phyloP scores from a whole-genome alignment of 2,888 invertebrate genomes.

The Lasioglossum vierecki region DNA sequence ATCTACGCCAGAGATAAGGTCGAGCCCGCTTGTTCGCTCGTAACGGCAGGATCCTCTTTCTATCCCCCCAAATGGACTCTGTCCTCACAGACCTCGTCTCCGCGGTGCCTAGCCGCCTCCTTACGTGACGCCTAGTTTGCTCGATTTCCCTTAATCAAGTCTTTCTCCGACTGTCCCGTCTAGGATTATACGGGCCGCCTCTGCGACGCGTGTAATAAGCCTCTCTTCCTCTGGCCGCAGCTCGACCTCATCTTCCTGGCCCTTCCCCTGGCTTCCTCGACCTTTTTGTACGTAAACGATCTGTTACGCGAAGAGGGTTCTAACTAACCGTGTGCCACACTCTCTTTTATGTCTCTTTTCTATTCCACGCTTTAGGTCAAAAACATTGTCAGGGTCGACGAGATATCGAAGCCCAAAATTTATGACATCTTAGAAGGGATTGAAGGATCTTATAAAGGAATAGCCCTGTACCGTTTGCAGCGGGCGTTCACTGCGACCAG shows the following conservation, averaged over 20 bases:
- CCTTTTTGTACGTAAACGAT: slow-evolving; percentile 19
- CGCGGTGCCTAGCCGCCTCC: slow-evolving; percentile 28
- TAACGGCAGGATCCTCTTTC: slow-evolving; percentile 48
- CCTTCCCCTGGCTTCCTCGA: neutral
- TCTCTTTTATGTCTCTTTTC: neutral
- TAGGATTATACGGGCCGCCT: slow-evolving; percentile 43
- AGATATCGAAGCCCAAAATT: too few species aligned
- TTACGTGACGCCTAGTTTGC: slow-evolving; percentile 68
- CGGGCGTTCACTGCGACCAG: too few species aligned
- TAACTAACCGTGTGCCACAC: neutral
- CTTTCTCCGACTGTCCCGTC: slow-evolving; percentile 33
- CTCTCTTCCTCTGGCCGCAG: neutral
- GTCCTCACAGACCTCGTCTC: slow-evolving; percentile 44
- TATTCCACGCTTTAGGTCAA: too few species aligned
- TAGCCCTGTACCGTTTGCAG: too few species aligned
- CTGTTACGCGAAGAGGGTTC: neutral
- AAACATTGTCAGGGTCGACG: too few species aligned
- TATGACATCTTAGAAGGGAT: too few species aligned
- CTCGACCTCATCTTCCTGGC: slow-evolving; percentile 24
- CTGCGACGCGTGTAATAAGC: slow-evolving; percentile 29
- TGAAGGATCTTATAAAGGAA: too few species aligned
- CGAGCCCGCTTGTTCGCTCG: slow-evolving; percentile 49
- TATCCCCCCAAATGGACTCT: slow-evolving; percentile 31
- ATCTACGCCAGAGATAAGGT: slow-evolving; percentile 76
- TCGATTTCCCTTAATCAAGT: slow-evolving; percentile 63